phyloP scores from a whole-genome alignment of 2,888 invertebrate species.

The Notocelia uddmanniana region DNA sequence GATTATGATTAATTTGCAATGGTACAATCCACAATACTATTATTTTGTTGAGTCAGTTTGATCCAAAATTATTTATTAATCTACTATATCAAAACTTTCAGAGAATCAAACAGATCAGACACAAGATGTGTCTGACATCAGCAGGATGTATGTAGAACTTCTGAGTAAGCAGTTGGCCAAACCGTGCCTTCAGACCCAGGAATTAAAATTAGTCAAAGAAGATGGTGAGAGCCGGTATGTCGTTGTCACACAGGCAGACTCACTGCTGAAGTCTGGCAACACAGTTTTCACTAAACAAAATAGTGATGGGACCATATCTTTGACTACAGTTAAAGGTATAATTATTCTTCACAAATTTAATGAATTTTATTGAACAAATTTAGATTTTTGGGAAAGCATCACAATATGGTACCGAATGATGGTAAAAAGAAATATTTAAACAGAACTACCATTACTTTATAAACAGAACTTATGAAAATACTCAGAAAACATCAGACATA shows the following conservation, averaged over 20 bases:
- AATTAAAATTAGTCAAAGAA: constrained; percentile 68
- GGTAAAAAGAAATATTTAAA: too few species aligned
- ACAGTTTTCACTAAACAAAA: constrained; percentile 76
- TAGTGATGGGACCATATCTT: constrained; percentile 76
- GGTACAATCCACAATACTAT: too few species aligned
- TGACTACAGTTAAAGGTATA: constrained; percentile 71
- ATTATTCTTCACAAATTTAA: too few species aligned
- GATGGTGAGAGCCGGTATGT: constrained; percentile 68
- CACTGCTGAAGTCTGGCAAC: constrained; percentile 54
- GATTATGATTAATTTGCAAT: too few species aligned
- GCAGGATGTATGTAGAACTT: constrained; percentile 70
- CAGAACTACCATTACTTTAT: too few species aligned
- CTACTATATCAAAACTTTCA: constrained; percentile 7
- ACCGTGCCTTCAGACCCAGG: constrained; percentile 62
- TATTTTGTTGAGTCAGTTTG: too few species aligned
- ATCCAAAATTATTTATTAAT: too few species aligned
- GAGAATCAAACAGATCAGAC: constrained; percentile 41
- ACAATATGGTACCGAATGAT: too few species aligned
- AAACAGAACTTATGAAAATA: too few species aligned
- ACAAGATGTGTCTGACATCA: constrained; percentile 55
- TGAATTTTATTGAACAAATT: too few species aligned
- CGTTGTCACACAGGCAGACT: constrained; percentile 63
- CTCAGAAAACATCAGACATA: too few species aligned
- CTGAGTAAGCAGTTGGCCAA: constrained; percentile 63
- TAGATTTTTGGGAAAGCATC: too few species aligned